These are phyloP conservation scores for Candidula unifasciata DNA, from an alignment of 2,888 invertebrate genomes.

Conservation along the genomic window DNA sequence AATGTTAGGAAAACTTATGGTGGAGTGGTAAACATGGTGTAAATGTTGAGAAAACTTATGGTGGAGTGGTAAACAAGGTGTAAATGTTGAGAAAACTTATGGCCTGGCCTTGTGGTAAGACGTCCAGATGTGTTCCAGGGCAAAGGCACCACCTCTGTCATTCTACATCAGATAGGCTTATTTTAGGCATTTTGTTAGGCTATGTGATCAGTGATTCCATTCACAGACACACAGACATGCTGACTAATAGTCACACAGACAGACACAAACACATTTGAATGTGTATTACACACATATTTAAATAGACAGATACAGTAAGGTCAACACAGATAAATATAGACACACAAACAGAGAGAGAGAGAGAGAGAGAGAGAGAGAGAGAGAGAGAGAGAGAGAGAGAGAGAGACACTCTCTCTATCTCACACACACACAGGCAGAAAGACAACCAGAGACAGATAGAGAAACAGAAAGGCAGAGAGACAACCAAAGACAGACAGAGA, in stretches of 20 bases:
- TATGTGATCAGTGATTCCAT: no score
- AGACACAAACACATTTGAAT: no score
- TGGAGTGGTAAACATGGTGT: conserved; percentile 96
- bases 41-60: conserved; percentile 81
- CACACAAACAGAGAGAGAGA: neutral
- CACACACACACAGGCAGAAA: neutral
- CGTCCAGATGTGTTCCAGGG: conserved; percentile 92
- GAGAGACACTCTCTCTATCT: no score
- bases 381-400: conserved; percentile 2
- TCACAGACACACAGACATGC: no score
- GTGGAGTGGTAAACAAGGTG: conserved; percentile 94
- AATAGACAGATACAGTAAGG: neutral
- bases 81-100: conserved; percentile 83
- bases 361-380: neutral
- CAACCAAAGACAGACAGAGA: conserved; percentile 5
- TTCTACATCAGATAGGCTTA: conserved; percentile 73
- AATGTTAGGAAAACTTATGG: conserved; percentile 80
- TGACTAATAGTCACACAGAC: no score
- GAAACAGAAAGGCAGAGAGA: no score
- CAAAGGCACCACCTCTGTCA: conserved; percentile 86
- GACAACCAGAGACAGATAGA: no score
- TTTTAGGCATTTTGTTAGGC: no score
- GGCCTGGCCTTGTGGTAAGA: conserved; percentile 92
- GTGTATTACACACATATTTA: no score
- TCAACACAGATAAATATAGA: neutral